Evolutionary conservation across 2,797 vertebrate species (phyloP).

Genomic region (Karalla daura): DNA sequence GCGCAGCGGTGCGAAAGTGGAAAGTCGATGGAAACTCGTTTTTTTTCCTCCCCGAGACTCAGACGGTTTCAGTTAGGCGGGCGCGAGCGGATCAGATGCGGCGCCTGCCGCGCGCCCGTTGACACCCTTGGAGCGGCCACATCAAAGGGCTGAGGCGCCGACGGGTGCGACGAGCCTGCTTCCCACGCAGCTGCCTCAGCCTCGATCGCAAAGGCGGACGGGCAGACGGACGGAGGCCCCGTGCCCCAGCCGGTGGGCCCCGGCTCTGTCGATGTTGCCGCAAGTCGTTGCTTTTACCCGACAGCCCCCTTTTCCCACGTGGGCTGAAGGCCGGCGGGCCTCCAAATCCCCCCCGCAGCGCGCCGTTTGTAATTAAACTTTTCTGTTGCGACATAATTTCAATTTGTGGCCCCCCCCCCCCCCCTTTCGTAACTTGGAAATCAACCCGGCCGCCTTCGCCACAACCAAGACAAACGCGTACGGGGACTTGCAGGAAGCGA

Average conservation of each 20-base stretch:
- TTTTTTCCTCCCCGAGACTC: no score
- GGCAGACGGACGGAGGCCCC: neutral
- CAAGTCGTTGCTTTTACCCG: slow-evolving; percentile 52
- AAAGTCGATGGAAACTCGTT: no score
- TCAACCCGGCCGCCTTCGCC: slow-evolving; percentile 26
- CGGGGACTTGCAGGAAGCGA: slow-evolving; percentile 57
- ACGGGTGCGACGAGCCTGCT: no score
- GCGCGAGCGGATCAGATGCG: no score
- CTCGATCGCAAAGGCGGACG: neutral
- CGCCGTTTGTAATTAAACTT: neutral
- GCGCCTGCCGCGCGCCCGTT: no score
- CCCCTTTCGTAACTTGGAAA: slow-evolving; percentile 6
- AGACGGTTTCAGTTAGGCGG: no score
- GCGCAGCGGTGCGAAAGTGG: no score
- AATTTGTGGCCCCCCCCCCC: no score
- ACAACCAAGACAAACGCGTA: slow-evolving; percentile 33
- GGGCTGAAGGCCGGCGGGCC: slow-evolving; percentile 20
- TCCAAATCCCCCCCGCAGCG: neutral
- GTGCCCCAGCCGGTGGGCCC: neutral
- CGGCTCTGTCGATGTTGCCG: slow-evolving; percentile 12
- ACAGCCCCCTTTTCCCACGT: no score
- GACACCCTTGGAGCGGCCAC: no score
- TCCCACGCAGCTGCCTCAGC: neutral
- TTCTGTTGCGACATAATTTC: no score
- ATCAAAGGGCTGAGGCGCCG: no score